Base-by-base conservation (phyloP, 37 sponge, comb jelly and placozoan genomes). In the Beroe forskalii region DNA sequence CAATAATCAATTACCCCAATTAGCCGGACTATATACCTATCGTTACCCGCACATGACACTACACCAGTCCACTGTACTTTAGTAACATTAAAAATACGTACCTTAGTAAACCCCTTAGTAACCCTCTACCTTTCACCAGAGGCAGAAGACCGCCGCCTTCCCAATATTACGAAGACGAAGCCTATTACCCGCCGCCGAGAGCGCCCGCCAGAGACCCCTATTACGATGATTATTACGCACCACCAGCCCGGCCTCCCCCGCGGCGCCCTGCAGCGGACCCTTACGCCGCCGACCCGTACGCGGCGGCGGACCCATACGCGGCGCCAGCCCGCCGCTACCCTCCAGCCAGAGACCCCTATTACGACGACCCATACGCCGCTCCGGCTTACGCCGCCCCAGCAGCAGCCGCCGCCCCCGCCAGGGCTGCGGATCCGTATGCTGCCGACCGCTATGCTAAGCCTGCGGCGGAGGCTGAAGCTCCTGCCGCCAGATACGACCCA, bases 151-250 rank as follows among this genome's bases (percentile, higher is more conserved):
- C n/a, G n/a, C n/a, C n/a, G n/a, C n/a, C n/a, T n/a, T n/a, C n/a
- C n/a, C n/a, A n/a, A n/a, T 80, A 80, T 44, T 80, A 80, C 86
- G 86, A 80, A 1, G 86, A 80, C 24, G 86, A 80, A 42, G 27
- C 44, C 48, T 80, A 80, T 27, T 80, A 80, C 40, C 38, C 44
- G 48, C 38, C 44, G 48, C 44, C 86, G 24, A 41, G 55, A 41
- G 55, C 86, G 86, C 44, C 86, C 28, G 39, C 38, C 37, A 36
- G 38, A 32, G 72, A 69, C 32, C 72, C 72, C 12, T 69, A 69
- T 69, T 69, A 69, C 39, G 72, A 69, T 17, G 72, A 69, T 69
- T 69, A 69, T 32, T 69, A 69, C 32, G 72, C 72, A 27, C 72
- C 36, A 19, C 72, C 72, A 2, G 17, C 72, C 8, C 20, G 66